Percentiles rank a stretch among this genome's conserved stretches.
These are phyloP conservation scores for Dendrolimus kikuchii DNA, from an alignment of 1,140 invertebrate species.

Conservation along the genomic window DNA sequence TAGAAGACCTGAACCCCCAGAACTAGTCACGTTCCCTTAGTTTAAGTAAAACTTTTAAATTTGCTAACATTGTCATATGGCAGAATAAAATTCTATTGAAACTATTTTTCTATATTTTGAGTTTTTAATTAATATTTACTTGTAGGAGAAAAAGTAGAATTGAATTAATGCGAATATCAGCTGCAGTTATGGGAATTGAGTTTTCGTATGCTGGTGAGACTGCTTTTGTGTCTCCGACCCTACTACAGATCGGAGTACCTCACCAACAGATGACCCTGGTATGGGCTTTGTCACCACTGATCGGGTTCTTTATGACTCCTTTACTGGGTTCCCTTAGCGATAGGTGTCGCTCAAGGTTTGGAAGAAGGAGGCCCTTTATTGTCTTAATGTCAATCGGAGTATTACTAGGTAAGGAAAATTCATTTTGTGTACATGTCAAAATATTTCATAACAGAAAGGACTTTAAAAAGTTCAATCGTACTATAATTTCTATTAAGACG, in stretches of 20 bases:
- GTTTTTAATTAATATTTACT: background rate
- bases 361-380: constrained; percentile 93
- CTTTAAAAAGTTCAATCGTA: too few relatives aligned
- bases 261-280: constrained; percentile 95
- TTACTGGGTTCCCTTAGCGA: constrained; percentile 94
- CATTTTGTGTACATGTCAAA: background rate
- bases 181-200: constrained; percentile 97
- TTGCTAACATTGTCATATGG: too few relatives aligned
- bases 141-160: constrained; percentile 83
- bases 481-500: too few relatives aligned
- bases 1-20: too few relatives aligned
- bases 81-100: too few relatives aligned
- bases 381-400: constrained; percentile 91
- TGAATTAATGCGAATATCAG: constrained; percentile 90
- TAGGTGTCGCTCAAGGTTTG: constrained; percentile 84
- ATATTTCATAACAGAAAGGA: background rate
- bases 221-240: constrained; percentile 95
- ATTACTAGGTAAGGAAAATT: constrained; percentile 79
- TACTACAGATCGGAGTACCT: constrained; percentile 93
- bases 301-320: constrained; percentile 95
- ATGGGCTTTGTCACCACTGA: constrained; percentile 93
- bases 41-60: too few relatives aligned
- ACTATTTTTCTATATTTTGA: too few relatives aligned
- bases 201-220: constrained; percentile 98
- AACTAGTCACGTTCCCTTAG: too few relatives aligned